Evolutionary conservation across 1,140 invertebrate genomes (phyloP), one percentile per base, ranked within the genome.

Genomic region (Homalodisca vitripennis): DNA sequence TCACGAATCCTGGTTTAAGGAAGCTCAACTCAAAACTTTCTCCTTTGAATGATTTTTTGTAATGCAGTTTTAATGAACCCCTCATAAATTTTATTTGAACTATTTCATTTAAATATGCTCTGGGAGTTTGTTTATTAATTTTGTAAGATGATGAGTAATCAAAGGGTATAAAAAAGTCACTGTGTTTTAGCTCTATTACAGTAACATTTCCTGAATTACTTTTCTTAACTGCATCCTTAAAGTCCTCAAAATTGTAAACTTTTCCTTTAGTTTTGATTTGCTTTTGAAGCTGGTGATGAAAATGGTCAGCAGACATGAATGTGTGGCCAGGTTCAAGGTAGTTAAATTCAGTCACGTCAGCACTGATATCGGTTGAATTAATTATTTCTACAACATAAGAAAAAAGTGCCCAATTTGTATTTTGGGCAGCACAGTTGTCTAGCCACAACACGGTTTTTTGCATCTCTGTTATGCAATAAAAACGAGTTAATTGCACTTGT

Each of bases 321-420:
- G 64, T 78, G 76, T 13, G 77, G 74, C 27, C 71, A 74, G 75
- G 69, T 53, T 75, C 72, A 70, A 77, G 75, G 70, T 75, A 77
- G 30, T 65, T 71, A 34, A 73, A 29, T 3, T 55, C 53, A 24
- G 72, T 70, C 1, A 57, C 51, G 48, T 73, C 29, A 31, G 67
- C 67, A 78, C 77, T 30, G 80, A 70, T 64, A 32, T 24, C 53
- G 12, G 51, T 26, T 13, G 48, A 68, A 53, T 73, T 73, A 22
- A 73, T 67, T 51, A 72, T 22, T n/a, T n/a, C n/a, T n/a, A n/a
- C n/a, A n/a, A n/a, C n/a, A n/a, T n/a, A n/a, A n/a, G 46, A 30
- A 62, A 72, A 73, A 20, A 73, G 30, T 24, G 30, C 20, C 71
- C 73, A 70, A 41, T 68, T 73, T 64, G 71, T 73, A 31, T 73